Conservation (phyloP, 2,888 invertebrate species). For the Willowsia nigromaculata region DNA sequence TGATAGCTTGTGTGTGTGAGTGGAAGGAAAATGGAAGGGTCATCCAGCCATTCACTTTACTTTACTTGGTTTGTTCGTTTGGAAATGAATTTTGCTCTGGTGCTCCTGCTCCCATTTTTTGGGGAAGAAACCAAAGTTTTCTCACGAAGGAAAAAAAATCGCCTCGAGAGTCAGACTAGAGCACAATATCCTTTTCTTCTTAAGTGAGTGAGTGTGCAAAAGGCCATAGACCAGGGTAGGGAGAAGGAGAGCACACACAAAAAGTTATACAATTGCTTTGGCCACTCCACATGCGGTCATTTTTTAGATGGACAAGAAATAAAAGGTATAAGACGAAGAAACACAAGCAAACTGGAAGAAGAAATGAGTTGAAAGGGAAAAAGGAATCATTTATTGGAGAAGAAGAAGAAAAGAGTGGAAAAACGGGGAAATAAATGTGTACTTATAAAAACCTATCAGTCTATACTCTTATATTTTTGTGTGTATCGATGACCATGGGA, state of each 20-base stretch:
- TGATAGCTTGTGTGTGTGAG: conserved; percentile 9
- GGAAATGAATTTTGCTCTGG: not conserved
- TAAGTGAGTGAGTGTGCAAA: not conserved
- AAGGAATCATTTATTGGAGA: conserved; percentile 55
- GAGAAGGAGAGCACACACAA: conserved; percentile 13
- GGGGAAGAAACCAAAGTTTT: conserved; percentile 49
- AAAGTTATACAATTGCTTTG: not conserved
- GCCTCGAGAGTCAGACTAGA: not conserved
- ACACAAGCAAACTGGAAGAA: not conserved
- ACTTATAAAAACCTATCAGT: conserved; percentile 14
- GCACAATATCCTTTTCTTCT: conserved; percentile 45
- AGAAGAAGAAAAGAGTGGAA: not conserved
- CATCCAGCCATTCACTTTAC: conserved; percentile 50
- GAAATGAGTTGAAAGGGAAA: conserved; percentile 27
- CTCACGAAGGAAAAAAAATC: conserved; percentile 42
- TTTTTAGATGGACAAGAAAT: conserved; percentile 20
- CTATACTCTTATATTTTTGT: not conserved
- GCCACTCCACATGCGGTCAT: conserved; percentile 58
- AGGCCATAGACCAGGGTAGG: too few relatives aligned
- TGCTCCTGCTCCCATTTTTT: not conserved
- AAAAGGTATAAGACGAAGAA: not conserved
- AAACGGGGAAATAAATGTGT: not conserved
- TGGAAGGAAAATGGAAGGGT: conserved; percentile 32
- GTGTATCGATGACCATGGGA: conserved; percentile 18
- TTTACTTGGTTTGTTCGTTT: not conserved